Evolutionary conservation across 2,888 invertebrate species (phyloP).

Genomic region (Limnephilus lunatus): DNA sequence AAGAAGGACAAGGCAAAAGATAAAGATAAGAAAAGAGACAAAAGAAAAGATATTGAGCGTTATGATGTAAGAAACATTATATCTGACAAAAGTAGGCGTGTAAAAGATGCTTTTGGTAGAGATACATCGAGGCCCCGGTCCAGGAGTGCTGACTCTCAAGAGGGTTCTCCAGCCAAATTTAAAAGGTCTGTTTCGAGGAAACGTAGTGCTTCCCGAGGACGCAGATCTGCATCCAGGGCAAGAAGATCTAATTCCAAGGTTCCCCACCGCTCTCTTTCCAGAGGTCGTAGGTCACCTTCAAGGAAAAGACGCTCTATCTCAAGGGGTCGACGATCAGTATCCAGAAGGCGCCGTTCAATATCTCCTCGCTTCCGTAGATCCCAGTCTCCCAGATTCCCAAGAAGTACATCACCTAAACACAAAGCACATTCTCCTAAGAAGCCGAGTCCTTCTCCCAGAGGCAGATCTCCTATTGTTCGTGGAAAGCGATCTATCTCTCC

Average conservation of each 20-base stretch:
- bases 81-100: conserved; percentile 81
- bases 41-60: conserved; percentile 87
- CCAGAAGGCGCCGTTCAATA: conserved; percentile 68
- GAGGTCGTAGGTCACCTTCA: conserved; percentile 58
- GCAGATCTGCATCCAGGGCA: conserved; percentile 68
- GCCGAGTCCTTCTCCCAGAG: conserved; percentile 67
- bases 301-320: conserved; percentile 69
- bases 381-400: conserved; percentile 67
- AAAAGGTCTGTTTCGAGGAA: conserved; percentile 67
- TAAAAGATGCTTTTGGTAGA: conserved; percentile 88
- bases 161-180: conserved; percentile 68
- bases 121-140: conserved; percentile 79
- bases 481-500: conserved; percentile 60
- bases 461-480: conserved; percentile 67
- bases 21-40: conserved; percentile 77
- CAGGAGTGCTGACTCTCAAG: conserved; percentile 67
- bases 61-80: conserved; percentile 90
- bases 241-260: conserved; percentile 69
- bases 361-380: conserved; percentile 69
- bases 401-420: conserved; percentile 66
- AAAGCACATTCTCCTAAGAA: conserved; percentile 66
- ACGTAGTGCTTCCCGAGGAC: conserved; percentile 69
- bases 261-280: conserved; percentile 67
- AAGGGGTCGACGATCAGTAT: conserved; percentile 68
- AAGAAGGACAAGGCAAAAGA: conserved; percentile 70